Percentiles rank a stretch among this genome's conserved stretches.
phyloP scores from a whole-genome alignment of 2,113 vertebrate species.

The Lasiurus cinereus region DNA sequence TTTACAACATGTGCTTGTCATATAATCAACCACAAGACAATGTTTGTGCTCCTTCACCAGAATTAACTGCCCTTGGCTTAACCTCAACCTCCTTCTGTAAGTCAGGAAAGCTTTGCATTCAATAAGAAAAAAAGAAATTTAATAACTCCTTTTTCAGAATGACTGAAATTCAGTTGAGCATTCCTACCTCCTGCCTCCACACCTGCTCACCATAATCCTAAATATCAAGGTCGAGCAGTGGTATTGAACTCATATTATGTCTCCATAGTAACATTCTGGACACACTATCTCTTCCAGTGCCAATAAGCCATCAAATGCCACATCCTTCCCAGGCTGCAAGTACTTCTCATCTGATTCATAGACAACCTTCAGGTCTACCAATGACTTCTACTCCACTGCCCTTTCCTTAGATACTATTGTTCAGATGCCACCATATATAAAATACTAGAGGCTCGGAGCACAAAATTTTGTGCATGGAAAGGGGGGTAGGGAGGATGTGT shows the following conservation, averaged over 20 bases:
- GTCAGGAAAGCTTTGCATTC: conserved; percentile 94
- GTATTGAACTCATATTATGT: conserved; percentile 92
- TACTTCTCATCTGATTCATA: conserved; percentile 93
- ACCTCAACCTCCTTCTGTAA: conserved; percentile 83
- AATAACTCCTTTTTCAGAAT: conserved; percentile 94
- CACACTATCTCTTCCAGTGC: conserved; percentile 70
- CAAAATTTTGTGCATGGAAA: too few relatives aligned
- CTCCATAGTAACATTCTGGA: conserved; percentile 92
- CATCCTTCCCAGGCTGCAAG: conserved; percentile 89
- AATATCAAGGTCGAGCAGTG: conserved; percentile 91
- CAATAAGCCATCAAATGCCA: conserved; percentile 91
- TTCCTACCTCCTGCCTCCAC: conserved; percentile 80
- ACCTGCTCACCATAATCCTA: conserved; percentile 86
- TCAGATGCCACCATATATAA: neutral
- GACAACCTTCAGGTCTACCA: conserved; percentile 90
- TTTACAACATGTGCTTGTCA: conserved; percentile 88
- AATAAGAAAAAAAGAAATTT: conserved; percentile 93
- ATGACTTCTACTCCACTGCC: conserved; percentile 88
- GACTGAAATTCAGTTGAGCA: conserved; percentile 88
- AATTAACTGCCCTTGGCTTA: conserved; percentile 85
- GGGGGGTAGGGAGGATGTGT: too few relatives aligned
- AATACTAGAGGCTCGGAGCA: neutral
- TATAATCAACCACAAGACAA: conserved; percentile 91
- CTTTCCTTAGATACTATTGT: neutral
- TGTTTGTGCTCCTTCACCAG: conserved; percentile 82